Percentiles rank a stretch among this genome's conserved stretches.
Evolutionary conservation across 2,797 vertebrate species (phyloP).

Genomic region (Percopsis omiscomaycus): DNA sequence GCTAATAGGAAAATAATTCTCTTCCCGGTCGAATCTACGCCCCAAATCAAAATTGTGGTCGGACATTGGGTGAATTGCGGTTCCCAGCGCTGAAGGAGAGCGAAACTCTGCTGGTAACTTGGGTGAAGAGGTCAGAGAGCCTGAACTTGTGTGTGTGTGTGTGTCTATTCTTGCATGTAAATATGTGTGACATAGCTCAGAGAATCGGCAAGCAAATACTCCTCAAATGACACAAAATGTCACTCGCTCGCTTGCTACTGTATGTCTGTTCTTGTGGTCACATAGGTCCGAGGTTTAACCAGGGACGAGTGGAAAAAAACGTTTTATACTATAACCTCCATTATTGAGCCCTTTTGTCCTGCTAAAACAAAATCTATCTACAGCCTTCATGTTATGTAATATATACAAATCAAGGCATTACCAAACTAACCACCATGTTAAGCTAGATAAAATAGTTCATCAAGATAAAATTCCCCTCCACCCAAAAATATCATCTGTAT

Average conservation of each 20-base stretch:
- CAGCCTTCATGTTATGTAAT: too few relatives aligned
- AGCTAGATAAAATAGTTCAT: too few relatives aligned
- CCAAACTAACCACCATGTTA: too few relatives aligned
- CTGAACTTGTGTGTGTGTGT: conserved; percentile 1
- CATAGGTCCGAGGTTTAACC: not conserved
- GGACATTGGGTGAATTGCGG: conserved; percentile 47
- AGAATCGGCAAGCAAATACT: conserved; percentile 21
- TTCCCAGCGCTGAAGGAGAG: conserved; percentile 34
- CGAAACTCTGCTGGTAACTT: conserved; percentile 33
- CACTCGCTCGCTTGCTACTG: not conserved
- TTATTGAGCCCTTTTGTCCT: too few relatives aligned
- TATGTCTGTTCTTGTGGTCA: conserved; percentile 6
- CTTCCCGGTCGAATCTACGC: conserved; percentile 34
- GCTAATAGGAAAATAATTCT: conserved; percentile 64
- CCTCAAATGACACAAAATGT: conserved; percentile 2
- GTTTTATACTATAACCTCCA: too few relatives aligned
- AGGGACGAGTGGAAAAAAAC: too few relatives aligned
- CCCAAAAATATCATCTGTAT: too few relatives aligned
- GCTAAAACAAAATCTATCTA: too few relatives aligned
- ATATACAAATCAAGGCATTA: too few relatives aligned
- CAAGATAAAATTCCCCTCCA: too few relatives aligned
- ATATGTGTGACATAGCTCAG: conserved; percentile 29
- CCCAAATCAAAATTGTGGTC: conserved; percentile 52
- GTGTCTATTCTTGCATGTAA: not conserved
- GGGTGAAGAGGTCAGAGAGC: conserved; percentile 17